phyloP scores from a whole-genome alignment of 2,113 vertebrate species.

The Hemiscyllium ocellatum region DNA sequence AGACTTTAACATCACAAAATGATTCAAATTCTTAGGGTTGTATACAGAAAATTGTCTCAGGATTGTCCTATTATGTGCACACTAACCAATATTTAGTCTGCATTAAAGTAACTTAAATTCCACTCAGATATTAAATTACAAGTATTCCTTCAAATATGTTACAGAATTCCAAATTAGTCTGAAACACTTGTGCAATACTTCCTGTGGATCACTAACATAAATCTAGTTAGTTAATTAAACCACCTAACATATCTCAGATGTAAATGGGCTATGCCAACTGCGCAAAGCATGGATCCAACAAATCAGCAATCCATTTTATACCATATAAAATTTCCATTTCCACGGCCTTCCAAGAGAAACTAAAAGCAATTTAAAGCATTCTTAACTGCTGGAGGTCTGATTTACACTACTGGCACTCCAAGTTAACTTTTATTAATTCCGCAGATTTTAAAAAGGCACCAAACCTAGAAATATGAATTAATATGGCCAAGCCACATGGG shows the following conservation, averaged over 20 bases:
- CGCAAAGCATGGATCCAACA: not conserved
- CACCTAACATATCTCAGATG: not conserved
- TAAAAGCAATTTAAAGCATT: not conserved
- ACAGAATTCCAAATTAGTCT: not conserved
- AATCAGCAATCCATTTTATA: not conserved
- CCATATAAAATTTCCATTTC: not conserved
- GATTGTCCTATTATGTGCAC: not conserved
- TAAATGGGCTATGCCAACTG: not conserved
- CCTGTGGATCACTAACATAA: not conserved
- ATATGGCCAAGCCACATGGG: not conserved
- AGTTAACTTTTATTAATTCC: not conserved
- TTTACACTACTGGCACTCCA: not conserved
- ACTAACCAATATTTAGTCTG: not conserved
- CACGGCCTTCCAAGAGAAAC: not conserved
- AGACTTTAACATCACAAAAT: not conserved
- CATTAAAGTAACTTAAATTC: not conserved
- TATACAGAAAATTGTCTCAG: not conserved
- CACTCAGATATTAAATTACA: not conserved
- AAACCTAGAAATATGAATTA: not conserved
- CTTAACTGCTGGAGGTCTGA: not conserved
- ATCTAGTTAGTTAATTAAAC: not conserved
- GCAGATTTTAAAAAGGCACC: not conserved
- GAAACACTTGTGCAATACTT: not conserved
- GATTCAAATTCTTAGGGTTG: not conserved
- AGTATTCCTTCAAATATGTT: not conserved